These are phyloP conservation scores for Drosophila antonietae DNA, from an alignment of 2,888 invertebrate species.

Conservation along the genomic window DNA sequence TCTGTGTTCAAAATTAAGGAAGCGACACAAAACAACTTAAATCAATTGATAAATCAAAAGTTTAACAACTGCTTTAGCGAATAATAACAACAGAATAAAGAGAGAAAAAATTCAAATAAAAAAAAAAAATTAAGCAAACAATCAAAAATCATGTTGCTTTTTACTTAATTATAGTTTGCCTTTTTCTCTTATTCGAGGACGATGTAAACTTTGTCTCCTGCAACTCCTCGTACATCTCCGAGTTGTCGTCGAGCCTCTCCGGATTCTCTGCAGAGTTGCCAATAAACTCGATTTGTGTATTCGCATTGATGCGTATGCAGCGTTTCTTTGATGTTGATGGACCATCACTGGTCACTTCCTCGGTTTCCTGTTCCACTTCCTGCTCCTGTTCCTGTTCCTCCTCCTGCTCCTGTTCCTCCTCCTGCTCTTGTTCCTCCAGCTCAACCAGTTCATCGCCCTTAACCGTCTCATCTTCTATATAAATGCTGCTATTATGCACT, in stretches of 20 bases:
- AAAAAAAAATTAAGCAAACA: conserved; percentile 13
- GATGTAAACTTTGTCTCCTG: conserved; percentile 11
- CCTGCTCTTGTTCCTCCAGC: not conserved
- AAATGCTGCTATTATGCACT: conserved; percentile 39
- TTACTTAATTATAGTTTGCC: not conserved
- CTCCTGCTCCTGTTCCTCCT: not conserved
- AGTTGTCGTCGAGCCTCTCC: not conserved
- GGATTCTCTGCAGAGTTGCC: conserved; percentile 20
- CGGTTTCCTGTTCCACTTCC: not conserved
- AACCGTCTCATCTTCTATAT: conserved; percentile 24
- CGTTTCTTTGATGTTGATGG: conserved; percentile 53
- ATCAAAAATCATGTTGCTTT: conserved; percentile 22
- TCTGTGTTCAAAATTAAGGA: conserved; percentile 70
- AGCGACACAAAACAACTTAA: conserved; percentile 41
- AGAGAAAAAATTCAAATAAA: not conserved
- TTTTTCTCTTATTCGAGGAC: not conserved
- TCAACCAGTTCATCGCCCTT: conserved; percentile 12
- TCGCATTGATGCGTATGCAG: conserved; percentile 36
- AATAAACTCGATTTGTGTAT: conserved; percentile 52
- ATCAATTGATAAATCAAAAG: conserved; percentile 35
- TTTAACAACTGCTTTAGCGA: conserved; percentile 51
- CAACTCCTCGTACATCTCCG: conserved; percentile 2
- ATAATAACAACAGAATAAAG: conserved; percentile 24
- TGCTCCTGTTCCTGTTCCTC: not conserved
- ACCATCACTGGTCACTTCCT: not conserved